Evolutionary conservation across 2,888 invertebrate genomes (phyloP).

Genomic region (Mayetiola destructor): DNA sequence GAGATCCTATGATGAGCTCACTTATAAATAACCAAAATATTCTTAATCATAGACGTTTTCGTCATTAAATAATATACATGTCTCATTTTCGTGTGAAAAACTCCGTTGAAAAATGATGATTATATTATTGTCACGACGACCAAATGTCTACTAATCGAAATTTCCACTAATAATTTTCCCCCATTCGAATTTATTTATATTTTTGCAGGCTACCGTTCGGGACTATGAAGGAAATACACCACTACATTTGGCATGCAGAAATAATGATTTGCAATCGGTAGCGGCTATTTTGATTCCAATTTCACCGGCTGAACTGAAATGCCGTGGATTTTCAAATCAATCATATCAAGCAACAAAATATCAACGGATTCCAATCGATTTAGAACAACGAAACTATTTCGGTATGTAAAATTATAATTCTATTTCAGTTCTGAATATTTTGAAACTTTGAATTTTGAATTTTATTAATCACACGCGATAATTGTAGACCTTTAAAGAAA

Average conservation of each 20-base stretch:
- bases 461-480: not conserved
- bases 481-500: too few species aligned
- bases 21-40: too few species aligned
- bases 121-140: not conserved
- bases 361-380: conserved; percentile 39
- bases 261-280: conserved; percentile 54
- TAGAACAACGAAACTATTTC: conserved; percentile 72
- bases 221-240: conserved; percentile 74
- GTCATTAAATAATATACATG: too few species aligned
- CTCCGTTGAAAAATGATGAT: not conserved
- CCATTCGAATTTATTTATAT: not conserved
- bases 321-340: conserved; percentile 26
- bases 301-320: conserved; percentile 36
- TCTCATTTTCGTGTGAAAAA: not conserved
- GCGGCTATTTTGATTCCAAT: conserved; percentile 58
- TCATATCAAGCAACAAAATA: conserved; percentile 31
- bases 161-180: not conserved
- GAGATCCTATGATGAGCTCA: too few species aligned
- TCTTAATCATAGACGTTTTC: too few species aligned
- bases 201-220: conserved; percentile 39
- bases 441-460: not conserved
- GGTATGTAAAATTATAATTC: conserved; percentile 42
- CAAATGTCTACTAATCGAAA: not conserved
- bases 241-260: conserved; percentile 64
- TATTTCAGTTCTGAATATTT: not conserved